A percentile compares a stretch with the other conserved stretches of the same genome.
These are phyloP conservation scores for Heliconius charithonia DNA, from an alignment of 2,888 invertebrate species.

Conservation along the genomic window DNA sequence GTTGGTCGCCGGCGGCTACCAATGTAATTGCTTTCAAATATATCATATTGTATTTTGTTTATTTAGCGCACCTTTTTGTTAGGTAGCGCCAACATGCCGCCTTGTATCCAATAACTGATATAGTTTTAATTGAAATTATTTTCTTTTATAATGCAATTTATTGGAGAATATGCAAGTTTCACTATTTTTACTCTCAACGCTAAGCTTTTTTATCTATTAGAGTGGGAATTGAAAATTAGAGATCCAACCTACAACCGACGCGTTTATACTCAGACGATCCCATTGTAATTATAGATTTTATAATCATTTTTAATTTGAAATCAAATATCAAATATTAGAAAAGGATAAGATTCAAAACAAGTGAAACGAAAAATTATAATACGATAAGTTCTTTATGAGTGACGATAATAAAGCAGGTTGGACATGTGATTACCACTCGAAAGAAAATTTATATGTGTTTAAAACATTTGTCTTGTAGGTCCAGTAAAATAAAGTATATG, in stretches of 20 bases:
- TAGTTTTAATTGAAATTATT: conserved; percentile 9
- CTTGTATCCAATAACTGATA: background rate
- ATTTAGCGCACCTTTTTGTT: conserved; percentile 71
- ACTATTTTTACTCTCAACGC: background rate
- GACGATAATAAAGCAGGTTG: too few relatives aligned
- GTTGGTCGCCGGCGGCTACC: conserved; percentile 65
- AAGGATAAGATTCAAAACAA: too few relatives aligned
- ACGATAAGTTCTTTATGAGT: too few relatives aligned
- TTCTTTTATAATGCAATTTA: background rate
- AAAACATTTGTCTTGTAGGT: background rate
- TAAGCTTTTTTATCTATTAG: too few relatives aligned
- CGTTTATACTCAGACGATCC: too few relatives aligned
- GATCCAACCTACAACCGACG: too few relatives aligned
- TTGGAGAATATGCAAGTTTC: background rate
- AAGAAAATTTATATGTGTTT: background rate
- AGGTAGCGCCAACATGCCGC: conserved; percentile 59
- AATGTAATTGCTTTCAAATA: conserved; percentile 74
- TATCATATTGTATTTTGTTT: conserved; percentile 74
- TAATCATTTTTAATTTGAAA: too few relatives aligned
- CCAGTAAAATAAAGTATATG: background rate
- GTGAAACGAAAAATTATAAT: too few relatives aligned
- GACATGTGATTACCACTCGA: background rate
- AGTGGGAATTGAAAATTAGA: too few relatives aligned
- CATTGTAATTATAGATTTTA: too few relatives aligned
- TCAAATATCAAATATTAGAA: too few relatives aligned